Percentiles rank a stretch among this genome's conserved stretches.
Evolutionary conservation across 2,888 invertebrate species (phyloP).

Genomic region (Eurois occulta): DNA sequence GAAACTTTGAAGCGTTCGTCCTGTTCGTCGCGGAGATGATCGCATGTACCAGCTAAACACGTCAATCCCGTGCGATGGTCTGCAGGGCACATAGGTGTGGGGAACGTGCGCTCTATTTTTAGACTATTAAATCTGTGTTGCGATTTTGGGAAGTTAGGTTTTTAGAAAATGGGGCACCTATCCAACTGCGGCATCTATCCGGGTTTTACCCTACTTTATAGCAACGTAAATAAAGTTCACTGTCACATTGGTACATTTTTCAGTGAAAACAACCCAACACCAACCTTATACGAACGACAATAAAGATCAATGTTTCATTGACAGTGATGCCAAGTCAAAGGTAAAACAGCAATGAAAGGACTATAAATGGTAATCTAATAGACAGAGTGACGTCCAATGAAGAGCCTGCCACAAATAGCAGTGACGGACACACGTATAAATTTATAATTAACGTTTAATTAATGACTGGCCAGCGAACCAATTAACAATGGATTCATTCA

Average conservation of each 20-base stretch:
- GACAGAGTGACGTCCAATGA: constrained; percentile 46
- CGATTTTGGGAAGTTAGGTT: no score
- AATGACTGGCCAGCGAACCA: constrained; percentile 27
- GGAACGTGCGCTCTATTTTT: no score
- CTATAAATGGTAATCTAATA: constrained; percentile 66
- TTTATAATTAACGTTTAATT: constrained; percentile 57
- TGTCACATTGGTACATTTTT: not conserved
- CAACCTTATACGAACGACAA: not conserved
- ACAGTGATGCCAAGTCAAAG: not conserved
- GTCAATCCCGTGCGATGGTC: no score
- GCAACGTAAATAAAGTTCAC: not conserved
- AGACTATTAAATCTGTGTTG: no score
- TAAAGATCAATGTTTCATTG: not conserved
- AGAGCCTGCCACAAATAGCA: constrained; percentile 45
- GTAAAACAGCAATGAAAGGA: not conserved
- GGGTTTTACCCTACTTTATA: no score
- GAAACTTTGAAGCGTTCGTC: no score
- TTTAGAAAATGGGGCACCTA: no score
- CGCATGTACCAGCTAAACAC: no score
- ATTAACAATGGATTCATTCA: constrained; percentile 39
- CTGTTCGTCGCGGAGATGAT: no score
- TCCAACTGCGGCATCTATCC: no score
- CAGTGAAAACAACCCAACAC: not conserved
- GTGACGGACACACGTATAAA: constrained; percentile 49
- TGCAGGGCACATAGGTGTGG: no score